Conservation (phyloP, 2,888 invertebrate genomes). For the Xanthorhoe designata region DNA sequence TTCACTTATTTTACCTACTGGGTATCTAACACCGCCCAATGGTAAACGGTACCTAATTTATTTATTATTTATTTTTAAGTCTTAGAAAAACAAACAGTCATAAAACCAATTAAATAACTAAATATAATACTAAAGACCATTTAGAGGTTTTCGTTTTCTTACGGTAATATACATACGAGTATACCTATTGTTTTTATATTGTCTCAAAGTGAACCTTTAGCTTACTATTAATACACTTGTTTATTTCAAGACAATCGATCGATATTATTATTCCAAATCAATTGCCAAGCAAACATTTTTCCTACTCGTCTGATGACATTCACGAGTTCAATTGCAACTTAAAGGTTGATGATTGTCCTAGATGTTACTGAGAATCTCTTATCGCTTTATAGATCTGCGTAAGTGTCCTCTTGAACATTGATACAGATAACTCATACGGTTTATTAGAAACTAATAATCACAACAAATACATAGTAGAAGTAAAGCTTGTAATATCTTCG, state of each 20-base stretch:
- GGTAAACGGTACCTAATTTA: too few relatives aligned
- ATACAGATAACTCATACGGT: conserved; percentile 17
- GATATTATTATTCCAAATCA: conserved; percentile 10
- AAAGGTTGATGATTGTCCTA: conserved; percentile 31
- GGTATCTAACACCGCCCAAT: too few relatives aligned
- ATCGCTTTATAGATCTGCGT: conserved; percentile 34
- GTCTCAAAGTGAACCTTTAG: not conserved
- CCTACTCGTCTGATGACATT: conserved; percentile 24
- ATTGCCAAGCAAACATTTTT: conserved; percentile 11
- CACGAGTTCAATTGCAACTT: conserved; percentile 20
- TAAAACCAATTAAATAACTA: too few relatives aligned
- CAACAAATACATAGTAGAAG: too few relatives aligned
- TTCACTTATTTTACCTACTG: too few relatives aligned
- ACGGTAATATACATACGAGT: too few relatives aligned
- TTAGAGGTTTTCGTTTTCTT: too few relatives aligned
- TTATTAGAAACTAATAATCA: not conserved
- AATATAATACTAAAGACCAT: too few relatives aligned
- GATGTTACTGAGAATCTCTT: conserved; percentile 28
- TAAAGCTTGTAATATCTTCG: too few relatives aligned
- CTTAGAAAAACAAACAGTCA: too few relatives aligned
- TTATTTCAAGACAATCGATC: not conserved
- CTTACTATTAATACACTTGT: not conserved
- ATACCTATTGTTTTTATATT: not conserved
- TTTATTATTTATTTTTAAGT: too few relatives aligned
- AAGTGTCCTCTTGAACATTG: conserved; percentile 34